Conservation (phyloP, 2,113 vertebrate genomes). For the Cardinalis cardinalis region DNA sequence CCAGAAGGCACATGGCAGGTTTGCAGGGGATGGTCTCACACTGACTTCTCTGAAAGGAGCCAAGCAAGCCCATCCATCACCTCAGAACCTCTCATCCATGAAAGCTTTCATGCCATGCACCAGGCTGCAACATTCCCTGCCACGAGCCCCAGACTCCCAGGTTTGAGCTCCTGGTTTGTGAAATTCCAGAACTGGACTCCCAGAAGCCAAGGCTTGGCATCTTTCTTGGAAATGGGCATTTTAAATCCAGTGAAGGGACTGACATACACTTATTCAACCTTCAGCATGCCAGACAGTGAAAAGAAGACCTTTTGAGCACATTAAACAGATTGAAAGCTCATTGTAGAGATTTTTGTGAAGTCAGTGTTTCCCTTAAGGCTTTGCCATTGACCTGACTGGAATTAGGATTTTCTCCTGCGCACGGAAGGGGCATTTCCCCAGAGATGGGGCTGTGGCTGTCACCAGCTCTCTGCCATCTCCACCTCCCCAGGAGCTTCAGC, state of each 20-base stretch:
- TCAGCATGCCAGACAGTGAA: not conserved
- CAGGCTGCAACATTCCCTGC: not conserved
- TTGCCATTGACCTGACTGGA: not conserved
- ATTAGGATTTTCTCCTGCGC: not conserved
- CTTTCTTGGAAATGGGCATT: not conserved
- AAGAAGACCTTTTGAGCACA: not conserved
- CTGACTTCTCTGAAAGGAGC: not conserved
- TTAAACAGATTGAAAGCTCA: not conserved
- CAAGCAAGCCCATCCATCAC: not conserved
- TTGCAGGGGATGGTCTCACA: not conserved
- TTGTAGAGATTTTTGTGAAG: not conserved
- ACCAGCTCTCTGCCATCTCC: not conserved
- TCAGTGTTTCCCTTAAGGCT: not conserved
- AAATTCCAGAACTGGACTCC: not conserved
- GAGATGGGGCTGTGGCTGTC: not conserved
- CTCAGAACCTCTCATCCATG: not conserved
- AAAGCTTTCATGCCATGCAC: not conserved
- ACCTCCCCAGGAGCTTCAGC: not conserved
- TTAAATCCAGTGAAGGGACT: not conserved
- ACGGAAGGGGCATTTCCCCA: not conserved
- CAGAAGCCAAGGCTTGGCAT: not conserved
- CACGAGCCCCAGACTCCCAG: fast-evolving
- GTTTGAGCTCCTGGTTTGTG: not conserved
- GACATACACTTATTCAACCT: not conserved
- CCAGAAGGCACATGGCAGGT: not conserved